Conservation (phyloP, 2,797 vertebrate species). For the Danio aesculapii region DNA sequence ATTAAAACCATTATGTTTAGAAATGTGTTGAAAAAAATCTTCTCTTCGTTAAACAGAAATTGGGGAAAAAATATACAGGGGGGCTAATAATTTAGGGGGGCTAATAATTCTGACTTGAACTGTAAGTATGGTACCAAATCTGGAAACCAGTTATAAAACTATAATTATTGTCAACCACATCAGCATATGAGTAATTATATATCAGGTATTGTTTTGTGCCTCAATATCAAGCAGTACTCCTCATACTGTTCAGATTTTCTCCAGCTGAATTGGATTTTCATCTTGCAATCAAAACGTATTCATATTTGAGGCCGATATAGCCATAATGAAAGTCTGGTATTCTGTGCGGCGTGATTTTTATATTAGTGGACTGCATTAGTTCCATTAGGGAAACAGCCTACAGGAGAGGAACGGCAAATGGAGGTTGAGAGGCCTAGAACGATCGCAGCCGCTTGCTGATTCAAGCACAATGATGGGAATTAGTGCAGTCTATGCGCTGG, state of each 20-base stretch:
- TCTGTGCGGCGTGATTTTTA: slow-evolving; percentile 18
- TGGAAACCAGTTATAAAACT: too few relatives aligned
- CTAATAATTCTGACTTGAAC: too few relatives aligned
- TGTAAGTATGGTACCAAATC: too few relatives aligned
- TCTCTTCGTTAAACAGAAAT: too few relatives aligned
- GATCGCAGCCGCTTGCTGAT: slow-evolving; percentile 23
- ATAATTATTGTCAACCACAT: too few relatives aligned
- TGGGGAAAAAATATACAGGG: too few relatives aligned
- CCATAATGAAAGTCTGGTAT: slow-evolving; percentile 23
- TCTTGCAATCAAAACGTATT: neutral
- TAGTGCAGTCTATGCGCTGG: slow-evolving; percentile 8
- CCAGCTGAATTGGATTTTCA: neutral
- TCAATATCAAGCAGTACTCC: neutral
- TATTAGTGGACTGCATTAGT: slow-evolving; percentile 38
- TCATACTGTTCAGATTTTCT: neutral
- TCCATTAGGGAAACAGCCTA: slow-evolving; percentile 15
- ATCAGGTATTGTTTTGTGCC: neutral
- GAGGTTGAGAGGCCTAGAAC: slow-evolving; percentile 27
- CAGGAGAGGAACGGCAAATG: slow-evolving; percentile 34
- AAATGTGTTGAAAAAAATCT: too few relatives aligned
- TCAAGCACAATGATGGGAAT: slow-evolving; percentile 31
- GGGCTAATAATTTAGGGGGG: too few relatives aligned
- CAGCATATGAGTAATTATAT: neutral
- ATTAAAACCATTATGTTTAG: too few relatives aligned
- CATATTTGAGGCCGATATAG: neutral